Percentiles rank a stretch among this genome's conserved stretches.
phyloP scores from a whole-genome alignment of 2,888 invertebrate genomes.

The Pogonocherus hispidulus region DNA sequence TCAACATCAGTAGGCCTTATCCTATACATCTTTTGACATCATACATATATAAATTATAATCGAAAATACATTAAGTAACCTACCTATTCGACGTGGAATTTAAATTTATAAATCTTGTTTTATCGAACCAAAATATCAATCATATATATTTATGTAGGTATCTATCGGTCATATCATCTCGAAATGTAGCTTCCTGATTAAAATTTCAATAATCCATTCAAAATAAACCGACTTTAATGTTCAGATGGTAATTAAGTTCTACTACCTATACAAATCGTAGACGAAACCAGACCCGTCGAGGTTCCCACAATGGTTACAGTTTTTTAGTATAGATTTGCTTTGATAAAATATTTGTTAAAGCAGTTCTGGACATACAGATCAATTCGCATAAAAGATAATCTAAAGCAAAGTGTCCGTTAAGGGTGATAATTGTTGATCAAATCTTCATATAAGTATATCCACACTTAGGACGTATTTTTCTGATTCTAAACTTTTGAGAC shows the following conservation, averaged over 20 bases:
- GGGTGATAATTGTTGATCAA: too few relatives aligned
- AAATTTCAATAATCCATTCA: conserved; percentile 48
- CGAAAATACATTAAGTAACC: conserved; percentile 53
- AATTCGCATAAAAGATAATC: too few relatives aligned
- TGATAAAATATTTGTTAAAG: conserved; percentile 8
- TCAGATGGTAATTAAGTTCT: conserved; percentile 31
- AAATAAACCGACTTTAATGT: conserved; percentile 40
- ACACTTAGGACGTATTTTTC: too few relatives aligned
- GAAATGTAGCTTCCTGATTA: conserved; percentile 45
- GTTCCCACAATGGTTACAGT: conserved; percentile 16
- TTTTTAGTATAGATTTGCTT: neutral
- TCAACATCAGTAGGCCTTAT: conserved; percentile 53
- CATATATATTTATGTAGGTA: conserved; percentile 41
- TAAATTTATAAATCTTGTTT: conserved; percentile 47
- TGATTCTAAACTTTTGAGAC: too few relatives aligned
- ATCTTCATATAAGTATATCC: too few relatives aligned
- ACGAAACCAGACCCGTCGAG: conserved; percentile 10
- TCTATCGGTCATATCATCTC: conserved; percentile 42
- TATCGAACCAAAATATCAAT: conserved; percentile 43
- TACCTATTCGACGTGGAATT: conserved; percentile 45
- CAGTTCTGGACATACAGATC: too few relatives aligned
- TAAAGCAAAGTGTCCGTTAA: too few relatives aligned
- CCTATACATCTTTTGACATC: conserved; percentile 49
- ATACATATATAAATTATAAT: conserved; percentile 55
- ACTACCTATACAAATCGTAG: conserved; percentile 18